Percentiles rank a stretch among this genome's conserved stretches.
Evolutionary conservation across 2,888 invertebrate species (phyloP).

Genomic region (Octodonta nipae): DNA sequence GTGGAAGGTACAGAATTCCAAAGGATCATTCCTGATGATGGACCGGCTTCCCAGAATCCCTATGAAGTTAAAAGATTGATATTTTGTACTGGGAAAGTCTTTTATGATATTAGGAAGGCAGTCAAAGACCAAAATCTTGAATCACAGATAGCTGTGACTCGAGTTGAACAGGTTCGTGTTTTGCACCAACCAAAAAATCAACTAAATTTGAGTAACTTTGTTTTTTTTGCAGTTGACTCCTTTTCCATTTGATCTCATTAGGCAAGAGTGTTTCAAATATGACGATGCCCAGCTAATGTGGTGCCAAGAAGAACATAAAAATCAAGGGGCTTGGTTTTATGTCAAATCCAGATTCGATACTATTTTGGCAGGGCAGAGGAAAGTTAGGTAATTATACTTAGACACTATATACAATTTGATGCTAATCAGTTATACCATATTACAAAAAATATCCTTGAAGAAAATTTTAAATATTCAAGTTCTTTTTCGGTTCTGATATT

Average conservation of each 20-base stretch:
- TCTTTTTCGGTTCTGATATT: too few species aligned
- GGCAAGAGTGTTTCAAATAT: constrained; percentile 70
- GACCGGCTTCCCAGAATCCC: constrained; percentile 47
- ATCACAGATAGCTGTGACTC: constrained; percentile 61
- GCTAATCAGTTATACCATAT: too few species aligned
- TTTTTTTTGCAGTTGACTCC: too few species aligned
- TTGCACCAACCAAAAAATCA: too few species aligned
- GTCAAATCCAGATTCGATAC: constrained; percentile 78
- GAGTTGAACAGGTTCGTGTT: constrained; percentile 84
- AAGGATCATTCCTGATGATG: constrained; percentile 67
- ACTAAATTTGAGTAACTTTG: too few species aligned
- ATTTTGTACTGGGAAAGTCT: constrained; percentile 87
- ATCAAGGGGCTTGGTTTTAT: constrained; percentile 82
- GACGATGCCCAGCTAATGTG: constrained; percentile 71
- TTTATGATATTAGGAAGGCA: constrained; percentile 73
- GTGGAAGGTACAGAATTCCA: constrained; percentile 63
- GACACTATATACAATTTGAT: too few species aligned
- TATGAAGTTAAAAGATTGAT: constrained; percentile 61
- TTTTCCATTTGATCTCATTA: constrained; percentile 85
- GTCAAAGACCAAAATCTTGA: constrained; percentile 56
- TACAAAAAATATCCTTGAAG: too few species aligned
- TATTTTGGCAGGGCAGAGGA: constrained; percentile 59
- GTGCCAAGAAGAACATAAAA: constrained; percentile 93
- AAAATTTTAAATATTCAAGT: too few species aligned
- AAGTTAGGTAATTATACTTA: constrained; percentile 64